Evolutionary conservation across 2,888 invertebrate species (phyloP), one percentile per base, ranked within the genome.

Genomic region (Leptinotarsa rubiginosa): DNA sequence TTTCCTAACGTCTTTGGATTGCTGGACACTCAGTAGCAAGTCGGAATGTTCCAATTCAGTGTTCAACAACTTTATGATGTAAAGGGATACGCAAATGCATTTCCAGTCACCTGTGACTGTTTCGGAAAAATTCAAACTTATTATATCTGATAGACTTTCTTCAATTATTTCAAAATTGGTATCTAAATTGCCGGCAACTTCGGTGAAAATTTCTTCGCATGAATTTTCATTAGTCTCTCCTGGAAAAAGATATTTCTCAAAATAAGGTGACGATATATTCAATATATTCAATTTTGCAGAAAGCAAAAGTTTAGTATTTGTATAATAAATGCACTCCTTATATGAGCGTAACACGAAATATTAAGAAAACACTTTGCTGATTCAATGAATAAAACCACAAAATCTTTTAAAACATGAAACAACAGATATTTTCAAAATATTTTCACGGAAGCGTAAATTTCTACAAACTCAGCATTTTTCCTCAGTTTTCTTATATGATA

Each of bases 1-100:
- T 62, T 89, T 89, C 82, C 91, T 89, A 5, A 95, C 83, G n/a
- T 88, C 86, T 86, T 91, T 92, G 81, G 92, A 92, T 84, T 94
- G 91, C 81, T 90, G 91, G 0, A 94, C 91, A 86, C 93, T 94
- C 64, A 95, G 88, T 18, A 90, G 84, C 79, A 89, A 84, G 15
- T 87, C 83, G 22, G 81, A 73, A 70, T 72, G 70, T 70, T 77
- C 73, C 10, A 82, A 70, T 66, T 78, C 75, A n/a, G 72, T 65
- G 67, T 76, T 87, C 81, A 85, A 89, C 80, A 76, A 85, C 80
- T 83, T 86, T 65, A 91, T 86, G 79, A 90, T 86, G 78, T 86
- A 83, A 52, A 89, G 85, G 78, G 89, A 88, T 72, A 88, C 86
- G 16, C 83, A 78, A 50, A 92, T 79, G 82, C 89, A 91, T 69